phyloP scores from a whole-genome alignment of 2,113 vertebrate genomes.

The Tautogolabrus adspersus region DNA sequence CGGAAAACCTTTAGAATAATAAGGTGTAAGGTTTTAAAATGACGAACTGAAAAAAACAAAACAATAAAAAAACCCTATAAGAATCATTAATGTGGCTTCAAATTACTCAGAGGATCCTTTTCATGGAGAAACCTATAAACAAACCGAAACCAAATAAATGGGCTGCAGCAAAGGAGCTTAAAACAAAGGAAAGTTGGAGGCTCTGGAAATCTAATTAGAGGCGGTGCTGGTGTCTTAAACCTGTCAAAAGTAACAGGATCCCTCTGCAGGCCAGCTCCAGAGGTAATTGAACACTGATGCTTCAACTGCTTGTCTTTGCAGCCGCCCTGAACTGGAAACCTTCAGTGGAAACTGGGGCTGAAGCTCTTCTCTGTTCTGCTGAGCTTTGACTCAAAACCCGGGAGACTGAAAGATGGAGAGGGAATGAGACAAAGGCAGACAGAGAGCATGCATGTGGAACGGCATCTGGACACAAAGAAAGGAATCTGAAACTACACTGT shows the following conservation, averaged over 20 bases:
- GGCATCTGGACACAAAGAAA: constrained; percentile 84
- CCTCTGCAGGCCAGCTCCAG: constrained; percentile 43
- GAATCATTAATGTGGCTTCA: constrained; percentile 26
- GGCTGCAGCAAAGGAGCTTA: constrained; percentile 4
- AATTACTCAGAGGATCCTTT: background rate
- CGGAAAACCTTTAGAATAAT: background rate
- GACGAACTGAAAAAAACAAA: background rate
- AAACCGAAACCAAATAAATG: constrained; percentile 19
- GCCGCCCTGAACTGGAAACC: constrained; percentile 22
- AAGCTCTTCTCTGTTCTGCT: constrained; percentile 24
- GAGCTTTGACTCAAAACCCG: constrained; percentile 42
- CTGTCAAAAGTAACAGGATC: constrained; percentile 74
- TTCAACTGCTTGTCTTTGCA: constrained; percentile 35
- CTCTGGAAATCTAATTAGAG: constrained; percentile 76
- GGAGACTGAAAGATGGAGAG: constrained; percentile 57
- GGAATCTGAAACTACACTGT: constrained; percentile 77
- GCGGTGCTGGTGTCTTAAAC: constrained; percentile 68
- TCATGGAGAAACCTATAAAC: constrained; percentile 16
- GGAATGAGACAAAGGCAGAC: constrained; percentile 51
- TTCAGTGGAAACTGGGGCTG: constrained; percentile 56
- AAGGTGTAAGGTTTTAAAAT: constrained; percentile 3
- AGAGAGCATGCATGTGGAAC: constrained; percentile 81
- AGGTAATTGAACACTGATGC: constrained; percentile 68
- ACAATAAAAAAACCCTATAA: background rate
- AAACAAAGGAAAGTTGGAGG: constrained; percentile 60